Conservation (phyloP, 1,140 invertebrate species). For the Forficula auricularia region DNA sequence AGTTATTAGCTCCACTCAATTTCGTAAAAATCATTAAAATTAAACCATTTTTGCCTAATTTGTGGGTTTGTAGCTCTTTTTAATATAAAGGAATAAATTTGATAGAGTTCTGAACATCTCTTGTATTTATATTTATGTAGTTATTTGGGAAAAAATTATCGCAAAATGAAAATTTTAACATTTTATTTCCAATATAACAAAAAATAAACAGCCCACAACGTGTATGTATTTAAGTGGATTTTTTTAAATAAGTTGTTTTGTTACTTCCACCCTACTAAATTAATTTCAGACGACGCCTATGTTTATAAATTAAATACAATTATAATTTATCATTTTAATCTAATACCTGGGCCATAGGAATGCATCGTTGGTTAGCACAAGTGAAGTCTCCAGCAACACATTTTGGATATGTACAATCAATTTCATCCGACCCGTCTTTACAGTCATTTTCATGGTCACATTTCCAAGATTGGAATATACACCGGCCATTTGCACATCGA, state of each 20-base stretch:
- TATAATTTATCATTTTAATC: background rate
- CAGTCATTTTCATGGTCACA: constrained; percentile 93
- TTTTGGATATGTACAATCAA: constrained; percentile 73
- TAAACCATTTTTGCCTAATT: too few relatives aligned
- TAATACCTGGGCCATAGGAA: constrained; percentile 50
- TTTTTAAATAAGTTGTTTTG: background rate
- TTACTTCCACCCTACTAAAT: background rate
- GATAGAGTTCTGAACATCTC: too few relatives aligned
- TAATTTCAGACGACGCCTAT: background rate
- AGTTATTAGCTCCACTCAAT: too few relatives aligned
- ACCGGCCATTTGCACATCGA: constrained; percentile 82
- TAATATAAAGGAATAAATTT: too few relatives aligned
- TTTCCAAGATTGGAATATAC: constrained; percentile 88
- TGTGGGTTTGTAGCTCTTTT: too few relatives aligned
- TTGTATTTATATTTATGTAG: too few relatives aligned
- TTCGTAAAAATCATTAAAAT: too few relatives aligned
- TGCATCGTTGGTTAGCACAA: constrained; percentile 78
- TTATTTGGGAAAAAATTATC: too few relatives aligned
- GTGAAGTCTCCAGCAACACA: constrained; percentile 88
- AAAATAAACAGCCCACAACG: too few relatives aligned
- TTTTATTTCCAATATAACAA: too few relatives aligned
- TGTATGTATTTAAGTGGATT: too few relatives aligned
- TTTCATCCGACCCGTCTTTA: constrained; percentile 79
- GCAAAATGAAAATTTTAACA: too few relatives aligned
- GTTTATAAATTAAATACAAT: background rate